Evolutionary conservation across 2,113 vertebrate species (phyloP), one percentile per base, ranked within the genome.

Genomic region (Meriones unguiculatus): DNA sequence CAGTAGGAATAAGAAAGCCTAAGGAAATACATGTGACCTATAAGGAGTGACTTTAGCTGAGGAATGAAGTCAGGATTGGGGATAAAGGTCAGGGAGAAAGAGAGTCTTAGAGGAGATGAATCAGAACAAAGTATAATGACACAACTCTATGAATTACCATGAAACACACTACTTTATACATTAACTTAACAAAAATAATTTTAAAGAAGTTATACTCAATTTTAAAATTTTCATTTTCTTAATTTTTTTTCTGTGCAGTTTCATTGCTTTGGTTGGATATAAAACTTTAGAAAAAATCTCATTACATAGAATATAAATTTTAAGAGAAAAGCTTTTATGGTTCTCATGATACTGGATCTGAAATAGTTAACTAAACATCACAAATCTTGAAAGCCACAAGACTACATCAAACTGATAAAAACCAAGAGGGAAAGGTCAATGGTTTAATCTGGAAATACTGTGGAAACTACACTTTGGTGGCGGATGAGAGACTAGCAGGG

Each of bases 151-250:
- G 84, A 54, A 88, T 38, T 15, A 7, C 7, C 50, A 72, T 17
- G 10, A 87, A 87, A 17, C 50, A 70, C 35, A 86, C 50, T 65
- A 41, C 24, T 41, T 18, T 81, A 13, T 30, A 57, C 18, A 12
- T 32, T 59, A 81, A 17, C 50, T 30, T 46, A 54, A 89, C 30
- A 82, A 92, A 92, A 93, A 73, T 95, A 91, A 35, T 52, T 35
- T 95, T 67, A 75, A 94, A 94, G 78, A 73, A 64, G 64, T 24
- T 14, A 8, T 65, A 2, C 82, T 95, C 50, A 72, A 25, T 89
- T 91, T 96, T 95, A 76, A 59, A 97, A 95, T 38, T 72, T 54
- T 70, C 91, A 92, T 91, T 87, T 72, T 84, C 7, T 84, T 85
- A 67, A 84, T 92, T 76, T 8, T 30, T 91, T 81, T 81, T 81